These are phyloP conservation scores for Oreochromis mossambicus DNA, from an alignment of 2,797 vertebrate genomes.

Conservation along the genomic window DNA sequence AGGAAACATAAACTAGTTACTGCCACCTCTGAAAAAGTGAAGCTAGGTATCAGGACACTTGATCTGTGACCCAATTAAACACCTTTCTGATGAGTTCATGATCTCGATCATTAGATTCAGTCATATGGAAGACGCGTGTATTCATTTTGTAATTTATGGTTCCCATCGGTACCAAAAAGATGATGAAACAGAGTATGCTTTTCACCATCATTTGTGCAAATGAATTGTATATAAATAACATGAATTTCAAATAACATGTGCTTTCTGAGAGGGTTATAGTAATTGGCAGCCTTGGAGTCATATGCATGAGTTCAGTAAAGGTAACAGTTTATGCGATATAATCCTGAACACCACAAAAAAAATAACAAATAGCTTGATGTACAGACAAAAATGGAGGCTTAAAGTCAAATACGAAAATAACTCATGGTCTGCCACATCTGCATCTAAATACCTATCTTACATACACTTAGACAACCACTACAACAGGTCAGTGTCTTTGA, in stretches of 20 bases:
- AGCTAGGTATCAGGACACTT: not conserved
- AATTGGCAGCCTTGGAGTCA: not conserved
- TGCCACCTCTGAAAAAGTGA: not conserved
- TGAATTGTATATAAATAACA: not conserved
- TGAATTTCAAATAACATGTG: not conserved
- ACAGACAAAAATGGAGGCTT: not conserved
- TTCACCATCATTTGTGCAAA: not conserved
- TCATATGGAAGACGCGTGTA: not conserved
- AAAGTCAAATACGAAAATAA: not conserved
- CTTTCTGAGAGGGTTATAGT: not conserved
- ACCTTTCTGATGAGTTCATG: not conserved
- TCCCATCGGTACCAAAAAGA: not conserved
- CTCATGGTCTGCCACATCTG: conserved; percentile 31
- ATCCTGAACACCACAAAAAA: not conserved
- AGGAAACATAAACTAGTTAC: not conserved
- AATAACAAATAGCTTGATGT: not conserved
- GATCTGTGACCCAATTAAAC: not conserved
- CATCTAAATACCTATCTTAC: not conserved
- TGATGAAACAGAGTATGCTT: not conserved
- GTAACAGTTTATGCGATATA: not conserved
- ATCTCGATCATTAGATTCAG: not conserved
- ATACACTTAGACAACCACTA: not conserved
- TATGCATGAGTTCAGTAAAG: not conserved
- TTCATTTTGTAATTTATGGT: not conserved
- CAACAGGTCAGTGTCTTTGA: not conserved